Percentiles rank a stretch among this genome's conserved stretches.
phyloP scores from a whole-genome alignment of 2,113 vertebrate genomes.

The Pomatostomus ruficeps region DNA sequence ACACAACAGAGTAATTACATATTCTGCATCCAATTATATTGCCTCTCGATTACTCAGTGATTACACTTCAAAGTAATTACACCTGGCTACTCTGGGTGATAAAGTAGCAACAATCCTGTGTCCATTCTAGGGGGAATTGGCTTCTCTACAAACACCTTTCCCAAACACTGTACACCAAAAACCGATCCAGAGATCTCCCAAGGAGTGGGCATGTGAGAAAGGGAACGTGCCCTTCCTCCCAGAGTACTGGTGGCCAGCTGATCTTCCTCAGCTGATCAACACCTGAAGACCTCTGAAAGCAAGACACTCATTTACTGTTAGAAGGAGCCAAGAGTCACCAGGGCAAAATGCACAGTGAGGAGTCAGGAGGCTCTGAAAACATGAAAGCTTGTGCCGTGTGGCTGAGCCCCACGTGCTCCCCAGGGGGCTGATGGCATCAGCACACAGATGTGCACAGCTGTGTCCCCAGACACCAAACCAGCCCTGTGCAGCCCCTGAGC shows the following conservation, averaged over 20 bases:
- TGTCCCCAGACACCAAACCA: neutral
- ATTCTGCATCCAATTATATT: slow-evolving; percentile 34
- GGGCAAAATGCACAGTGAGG: neutral
- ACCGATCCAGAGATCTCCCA: neutral
- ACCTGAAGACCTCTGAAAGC: neutral
- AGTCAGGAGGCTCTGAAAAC: neutral
- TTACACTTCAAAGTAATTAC: slow-evolving; percentile 28
- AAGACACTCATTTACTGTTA: neutral
- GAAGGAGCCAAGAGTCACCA: neutral
- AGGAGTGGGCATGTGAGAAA: neutral
- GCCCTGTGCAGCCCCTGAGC: accelerated
- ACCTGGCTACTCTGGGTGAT: neutral
- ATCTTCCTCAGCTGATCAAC: neutral
- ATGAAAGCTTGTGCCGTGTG: neutral
- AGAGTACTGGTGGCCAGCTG: neutral
- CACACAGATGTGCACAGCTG: neutral
- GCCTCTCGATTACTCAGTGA: neutral
- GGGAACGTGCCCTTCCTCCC: neutral
- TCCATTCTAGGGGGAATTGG: neutral
- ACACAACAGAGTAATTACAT: slow-evolving; percentile 18
- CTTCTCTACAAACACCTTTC: neutral
- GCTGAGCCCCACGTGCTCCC: neutral
- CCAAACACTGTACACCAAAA: neutral
- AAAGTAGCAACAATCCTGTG: neutral
- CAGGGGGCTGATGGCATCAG: neutral